Percentiles rank a stretch among this genome's conserved stretches.
Conservation (phyloP, 1,140 invertebrate species). For the Andricus grossulariae region DNA sequence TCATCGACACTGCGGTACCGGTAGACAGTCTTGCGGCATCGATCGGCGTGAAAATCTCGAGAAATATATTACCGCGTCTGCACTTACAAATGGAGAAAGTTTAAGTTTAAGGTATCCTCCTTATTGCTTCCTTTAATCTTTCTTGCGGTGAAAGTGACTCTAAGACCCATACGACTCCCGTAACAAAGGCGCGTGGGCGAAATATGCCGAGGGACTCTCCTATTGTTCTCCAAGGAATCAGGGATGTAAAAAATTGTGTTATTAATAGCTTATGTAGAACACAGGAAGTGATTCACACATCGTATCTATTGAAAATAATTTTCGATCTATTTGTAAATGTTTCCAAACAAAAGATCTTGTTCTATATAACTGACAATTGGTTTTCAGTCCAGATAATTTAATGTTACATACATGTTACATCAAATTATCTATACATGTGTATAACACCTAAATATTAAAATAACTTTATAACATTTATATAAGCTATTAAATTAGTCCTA, state of each 20-base stretch:
- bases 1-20: neutral
- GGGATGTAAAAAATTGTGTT: conserved; percentile 6
- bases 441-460: too few relatives aligned
- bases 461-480: too few relatives aligned
- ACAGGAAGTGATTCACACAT: conserved; percentile 11
- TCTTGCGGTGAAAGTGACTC: conserved; percentile 5
- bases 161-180: neutral
- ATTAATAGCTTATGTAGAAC: conserved; percentile 26
- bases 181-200: conserved; percentile 27
- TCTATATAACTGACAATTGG: too few relatives aligned
- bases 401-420: too few relatives aligned
- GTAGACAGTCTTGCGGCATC: conserved; percentile 11
- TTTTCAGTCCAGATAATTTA: too few relatives aligned
- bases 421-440: too few relatives aligned
- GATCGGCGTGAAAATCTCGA: conserved; percentile 22
- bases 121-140: conserved; percentile 26
- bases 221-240: conserved; percentile 5
- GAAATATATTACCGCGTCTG: conserved; percentile 16
- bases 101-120: conserved; percentile 18
- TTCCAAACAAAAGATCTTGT: neutral
- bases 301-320: neutral
- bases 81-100: conserved; percentile 20
- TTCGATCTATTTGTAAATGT: conserved; percentile 9
- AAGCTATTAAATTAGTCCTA: too few relatives aligned
- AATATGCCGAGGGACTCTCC: conserved; percentile 9